These are phyloP conservation scores for Tauraco erythrolophus DNA, from an alignment of 2,113 vertebrate species.

Conservation along the genomic window DNA sequence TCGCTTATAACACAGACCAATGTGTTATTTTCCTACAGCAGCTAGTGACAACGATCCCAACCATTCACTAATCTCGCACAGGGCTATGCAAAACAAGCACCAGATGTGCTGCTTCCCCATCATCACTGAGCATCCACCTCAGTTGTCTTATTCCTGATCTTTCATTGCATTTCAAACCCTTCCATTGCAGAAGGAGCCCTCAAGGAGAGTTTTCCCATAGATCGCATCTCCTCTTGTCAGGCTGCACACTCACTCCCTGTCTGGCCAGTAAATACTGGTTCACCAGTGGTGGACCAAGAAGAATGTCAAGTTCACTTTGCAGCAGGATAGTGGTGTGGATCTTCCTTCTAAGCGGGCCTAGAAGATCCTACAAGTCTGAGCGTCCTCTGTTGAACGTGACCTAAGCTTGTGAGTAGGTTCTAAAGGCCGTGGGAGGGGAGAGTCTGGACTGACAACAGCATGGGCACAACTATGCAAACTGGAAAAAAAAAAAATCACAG, in stretches of 20 bases:
- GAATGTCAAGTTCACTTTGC: neutral
- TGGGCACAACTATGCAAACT: fast-evolving
- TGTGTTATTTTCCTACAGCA: neutral
- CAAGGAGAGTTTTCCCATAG: neutral
- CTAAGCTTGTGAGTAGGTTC: neutral
- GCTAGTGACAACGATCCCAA: neutral
- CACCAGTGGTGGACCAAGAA: neutral
- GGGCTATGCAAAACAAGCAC: fast-evolving
- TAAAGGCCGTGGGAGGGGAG: neutral
- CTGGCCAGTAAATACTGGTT: neutral
- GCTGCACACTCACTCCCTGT: fast-evolving
- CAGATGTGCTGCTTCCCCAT: neutral
- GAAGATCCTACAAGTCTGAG: neutral
- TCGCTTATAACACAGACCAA: fast-evolving
- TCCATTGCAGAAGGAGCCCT: neutral
- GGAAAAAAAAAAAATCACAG: neutral
- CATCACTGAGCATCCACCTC: fast-evolving
- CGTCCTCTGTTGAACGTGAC: neutral
- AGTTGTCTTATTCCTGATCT: neutral
- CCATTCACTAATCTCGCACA: too few relatives aligned
- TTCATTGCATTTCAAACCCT: neutral
- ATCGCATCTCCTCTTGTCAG: neutral
- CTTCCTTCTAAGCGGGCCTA: neutral
- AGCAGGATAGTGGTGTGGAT: neutral
- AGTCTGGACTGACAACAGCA: neutral